Percentiles rank a stretch among this genome's conserved stretches.
These are phyloP conservation scores for Leucophenga maculata DNA, from an alignment of 2,888 invertebrate genomes.

Conservation along the genomic window DNA sequence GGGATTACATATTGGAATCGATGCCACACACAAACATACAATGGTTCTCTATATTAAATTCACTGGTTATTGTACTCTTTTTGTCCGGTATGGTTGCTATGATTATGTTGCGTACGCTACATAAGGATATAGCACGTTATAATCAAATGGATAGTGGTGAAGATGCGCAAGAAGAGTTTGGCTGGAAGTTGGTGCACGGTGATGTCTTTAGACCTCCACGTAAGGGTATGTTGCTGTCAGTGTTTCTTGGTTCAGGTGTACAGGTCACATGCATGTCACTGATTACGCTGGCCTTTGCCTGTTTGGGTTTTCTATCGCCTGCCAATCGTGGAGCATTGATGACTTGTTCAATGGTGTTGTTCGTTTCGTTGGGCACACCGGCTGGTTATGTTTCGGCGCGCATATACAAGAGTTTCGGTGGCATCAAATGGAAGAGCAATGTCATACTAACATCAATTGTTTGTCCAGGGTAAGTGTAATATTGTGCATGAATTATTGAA, in stretches of 20 bases:
- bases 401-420: conserved; percentile 98
- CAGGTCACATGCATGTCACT: conserved; percentile 97
- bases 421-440: conserved; percentile 98
- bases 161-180: conserved; percentile 88
- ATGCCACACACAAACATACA: conserved; percentile 99
- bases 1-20: conserved; percentile 99
- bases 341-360: conserved; percentile 97
- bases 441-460: conserved; percentile 96
- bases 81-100: conserved; percentile 99
- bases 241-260: conserved; percentile 95
- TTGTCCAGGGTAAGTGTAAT: conserved; percentile 89
- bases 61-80: conserved; percentile 96
- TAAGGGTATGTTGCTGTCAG: conserved; percentile 95
- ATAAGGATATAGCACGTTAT: conserved; percentile 98
- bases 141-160: conserved; percentile 94
- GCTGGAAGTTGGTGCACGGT: conserved; percentile 98
- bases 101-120: conserved; percentile 96
- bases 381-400: conserved; percentile 98
- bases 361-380: conserved; percentile 96
- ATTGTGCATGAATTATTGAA: background rate
- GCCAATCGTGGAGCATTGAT: conserved; percentile 98
- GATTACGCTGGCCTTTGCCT: conserved; percentile 97
- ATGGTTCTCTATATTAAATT: conserved; percentile 99
- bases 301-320: conserved; percentile 97
- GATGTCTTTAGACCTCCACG: conserved; percentile 97